These are phyloP conservation scores for Cladopsammia gracilis DNA, from an alignment of 64 coral and sea anemone species.

Conservation along the genomic window DNA sequence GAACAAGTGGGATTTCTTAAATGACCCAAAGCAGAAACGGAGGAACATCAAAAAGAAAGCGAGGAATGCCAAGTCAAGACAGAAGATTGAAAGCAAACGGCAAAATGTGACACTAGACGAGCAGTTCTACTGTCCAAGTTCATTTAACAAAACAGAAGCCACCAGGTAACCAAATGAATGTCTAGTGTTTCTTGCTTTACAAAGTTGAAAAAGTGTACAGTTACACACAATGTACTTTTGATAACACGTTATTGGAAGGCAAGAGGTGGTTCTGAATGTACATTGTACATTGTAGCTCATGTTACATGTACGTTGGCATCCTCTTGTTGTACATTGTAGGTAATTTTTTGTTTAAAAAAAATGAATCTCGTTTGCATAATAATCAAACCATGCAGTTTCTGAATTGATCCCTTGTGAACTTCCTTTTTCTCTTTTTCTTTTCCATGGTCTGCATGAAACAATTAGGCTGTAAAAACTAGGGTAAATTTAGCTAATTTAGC, in stretches of 20 bases:
- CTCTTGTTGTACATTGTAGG: no score
- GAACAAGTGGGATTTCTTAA: slow-evolving; percentile 76
- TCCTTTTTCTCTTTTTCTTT: background rate
- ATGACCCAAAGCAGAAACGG: slow-evolving; percentile 56
- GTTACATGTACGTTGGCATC: no score
- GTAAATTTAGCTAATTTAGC: no score
- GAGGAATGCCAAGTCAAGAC: slow-evolving; percentile 13
- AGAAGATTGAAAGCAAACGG: slow-evolving; percentile 41
- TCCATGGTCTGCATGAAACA: background rate
- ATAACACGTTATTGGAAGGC: no score
- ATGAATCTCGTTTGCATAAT: no score
- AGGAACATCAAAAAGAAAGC: slow-evolving; percentile 40
- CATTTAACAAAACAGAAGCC: slow-evolving; percentile 68
- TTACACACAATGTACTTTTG: no score
- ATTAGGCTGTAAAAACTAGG: no score
- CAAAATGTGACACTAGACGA: slow-evolving; percentile 43
- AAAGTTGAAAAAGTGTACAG: background rate
- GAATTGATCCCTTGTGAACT: no score
- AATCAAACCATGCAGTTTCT: no score
- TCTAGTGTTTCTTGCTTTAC: background rate
- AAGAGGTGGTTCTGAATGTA: no score
- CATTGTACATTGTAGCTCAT: no score
- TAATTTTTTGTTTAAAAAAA: no score
- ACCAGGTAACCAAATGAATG: slow-evolving; percentile 8
- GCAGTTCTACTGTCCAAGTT: slow-evolving; percentile 55